A percentile compares a stretch with the other conserved stretches of the same genome.
Evolutionary conservation across 2,888 invertebrate species (phyloP).

Genomic region (Aspidiotus rigidus): DNA sequence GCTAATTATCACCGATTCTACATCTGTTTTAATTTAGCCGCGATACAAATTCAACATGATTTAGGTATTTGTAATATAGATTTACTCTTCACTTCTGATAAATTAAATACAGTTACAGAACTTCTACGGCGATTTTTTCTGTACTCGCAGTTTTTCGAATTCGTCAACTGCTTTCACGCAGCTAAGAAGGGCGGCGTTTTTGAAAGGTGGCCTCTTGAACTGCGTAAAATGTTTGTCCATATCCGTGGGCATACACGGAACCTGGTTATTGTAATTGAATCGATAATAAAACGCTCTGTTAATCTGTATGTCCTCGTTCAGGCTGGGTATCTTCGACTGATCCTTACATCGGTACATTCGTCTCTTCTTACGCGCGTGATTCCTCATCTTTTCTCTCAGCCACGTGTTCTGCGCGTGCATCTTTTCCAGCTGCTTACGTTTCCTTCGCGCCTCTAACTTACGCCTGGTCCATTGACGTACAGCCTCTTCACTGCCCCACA

Average conservation of each 20-base stretch:
- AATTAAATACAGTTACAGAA: too few species aligned
- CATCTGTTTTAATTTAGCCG: too few species aligned
- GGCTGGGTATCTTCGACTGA: constrained; percentile 12
- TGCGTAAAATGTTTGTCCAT: constrained; percentile 19
- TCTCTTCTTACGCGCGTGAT: constrained; percentile 17
- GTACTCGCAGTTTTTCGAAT: constrained; percentile 24
- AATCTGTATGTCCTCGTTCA: constrained; percentile 1
- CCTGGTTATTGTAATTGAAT: constrained; percentile 18
- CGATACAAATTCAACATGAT: too few species aligned
- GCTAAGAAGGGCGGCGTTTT: not conserved
- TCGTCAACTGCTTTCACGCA: constrained; percentile 20
- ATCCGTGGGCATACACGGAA: constrained; percentile 13
- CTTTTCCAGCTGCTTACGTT: constrained; percentile 16
- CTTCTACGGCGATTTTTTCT: not conserved
- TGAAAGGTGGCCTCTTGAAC: constrained; percentile 26
- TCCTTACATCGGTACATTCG: constrained; percentile 7
- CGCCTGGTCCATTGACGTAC: not conserved
- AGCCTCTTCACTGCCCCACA: constrained; percentile 27
- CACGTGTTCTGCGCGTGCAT: constrained; percentile 9
- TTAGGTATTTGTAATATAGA: too few species aligned
- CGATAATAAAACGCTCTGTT: constrained; percentile 19
- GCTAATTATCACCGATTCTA: too few species aligned
- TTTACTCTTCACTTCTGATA: too few species aligned
- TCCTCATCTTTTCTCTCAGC: constrained; percentile 10
- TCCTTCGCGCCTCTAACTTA: constrained; percentile 17